Percentiles rank a stretch among this genome's conserved stretches.
These are phyloP conservation scores for Idaea dimidiata DNA, from an alignment of 2,888 invertebrate species.

Conservation along the genomic window DNA sequence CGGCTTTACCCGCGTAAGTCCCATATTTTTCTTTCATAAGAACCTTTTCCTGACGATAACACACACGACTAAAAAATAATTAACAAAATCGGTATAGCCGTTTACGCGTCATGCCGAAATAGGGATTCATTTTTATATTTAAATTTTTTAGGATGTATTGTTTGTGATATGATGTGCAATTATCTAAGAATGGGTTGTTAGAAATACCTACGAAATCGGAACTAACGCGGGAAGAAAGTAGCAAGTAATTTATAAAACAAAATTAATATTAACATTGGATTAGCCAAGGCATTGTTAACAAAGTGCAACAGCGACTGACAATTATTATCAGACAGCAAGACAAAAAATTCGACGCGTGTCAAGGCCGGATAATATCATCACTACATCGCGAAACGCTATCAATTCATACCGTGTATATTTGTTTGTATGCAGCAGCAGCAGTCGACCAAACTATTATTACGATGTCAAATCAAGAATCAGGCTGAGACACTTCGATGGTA, in stretches of 20 bases:
- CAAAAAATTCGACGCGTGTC: constrained; percentile 33
- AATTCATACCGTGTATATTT: constrained; percentile 48
- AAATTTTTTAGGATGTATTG: no score
- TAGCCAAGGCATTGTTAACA: constrained; percentile 4
- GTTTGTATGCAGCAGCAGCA: constrained; percentile 38
- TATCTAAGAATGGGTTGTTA: no score
- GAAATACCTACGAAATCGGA: no score
- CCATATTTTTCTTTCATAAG: no score
- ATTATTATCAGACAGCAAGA: not conserved
- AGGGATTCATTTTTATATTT: no score
- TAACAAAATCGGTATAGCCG: no score
- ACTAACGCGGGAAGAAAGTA: not conserved
- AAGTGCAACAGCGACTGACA: constrained; percentile 17
- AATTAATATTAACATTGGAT: not conserved
- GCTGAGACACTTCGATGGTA: constrained; percentile 36
- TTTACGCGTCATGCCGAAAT: no score
- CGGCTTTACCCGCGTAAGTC: no score
- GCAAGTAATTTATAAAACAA: not conserved
- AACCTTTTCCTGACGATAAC: no score
- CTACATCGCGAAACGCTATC: constrained; percentile 40
- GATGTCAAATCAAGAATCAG: constrained; percentile 53
- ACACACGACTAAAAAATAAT: no score
- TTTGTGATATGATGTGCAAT: no score
- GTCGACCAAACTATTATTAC: constrained; percentile 48
- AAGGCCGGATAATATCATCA: constrained; percentile 44